A percentile compares a stretch with the other conserved stretches of the same genome.
phyloP scores from a whole-genome alignment of 2,888 invertebrate genomes.

The Sericinus montela region DNA sequence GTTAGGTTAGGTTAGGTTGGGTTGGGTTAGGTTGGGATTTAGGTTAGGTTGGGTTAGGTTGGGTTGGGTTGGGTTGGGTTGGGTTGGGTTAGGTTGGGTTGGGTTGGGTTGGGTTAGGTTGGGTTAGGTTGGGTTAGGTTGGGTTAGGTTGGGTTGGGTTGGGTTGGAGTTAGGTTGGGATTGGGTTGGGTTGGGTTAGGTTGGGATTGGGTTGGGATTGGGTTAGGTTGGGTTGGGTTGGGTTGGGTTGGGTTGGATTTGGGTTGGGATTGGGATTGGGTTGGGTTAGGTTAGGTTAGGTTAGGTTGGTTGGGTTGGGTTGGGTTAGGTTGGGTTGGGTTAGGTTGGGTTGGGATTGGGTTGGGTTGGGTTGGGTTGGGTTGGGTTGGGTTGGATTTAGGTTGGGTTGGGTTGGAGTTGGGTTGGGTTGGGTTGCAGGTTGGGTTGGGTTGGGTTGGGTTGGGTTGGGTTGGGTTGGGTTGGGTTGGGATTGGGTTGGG shows the following conservation, averaged over 20 bases:
- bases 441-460: conserved; percentile 8
- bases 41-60: conserved; percentile 1
- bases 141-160: conserved; percentile 16
- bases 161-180: no score
- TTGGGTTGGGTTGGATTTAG: conserved; percentile 17
- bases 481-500: no score
- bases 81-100: conserved; percentile 21
- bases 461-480: conserved; percentile 16
- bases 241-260: no score
- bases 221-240: conserved; percentile 20
- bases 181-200: no score
- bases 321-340: no score
- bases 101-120: conserved; percentile 14
- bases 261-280: no score
- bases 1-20: no score
- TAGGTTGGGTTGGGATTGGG: no score
- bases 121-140: conserved; percentile 9
- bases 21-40: no score
- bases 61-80: conserved; percentile 7
- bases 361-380: conserved; percentile 16
- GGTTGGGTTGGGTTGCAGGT: neutral
- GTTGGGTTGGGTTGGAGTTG: conserved; percentile 8
- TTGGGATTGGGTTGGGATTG: no score
- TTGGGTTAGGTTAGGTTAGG: no score
- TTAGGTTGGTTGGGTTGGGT: no score